phyloP scores from a whole-genome alignment of 2,797 vertebrate species.

The Sebastes itinus region DNA sequence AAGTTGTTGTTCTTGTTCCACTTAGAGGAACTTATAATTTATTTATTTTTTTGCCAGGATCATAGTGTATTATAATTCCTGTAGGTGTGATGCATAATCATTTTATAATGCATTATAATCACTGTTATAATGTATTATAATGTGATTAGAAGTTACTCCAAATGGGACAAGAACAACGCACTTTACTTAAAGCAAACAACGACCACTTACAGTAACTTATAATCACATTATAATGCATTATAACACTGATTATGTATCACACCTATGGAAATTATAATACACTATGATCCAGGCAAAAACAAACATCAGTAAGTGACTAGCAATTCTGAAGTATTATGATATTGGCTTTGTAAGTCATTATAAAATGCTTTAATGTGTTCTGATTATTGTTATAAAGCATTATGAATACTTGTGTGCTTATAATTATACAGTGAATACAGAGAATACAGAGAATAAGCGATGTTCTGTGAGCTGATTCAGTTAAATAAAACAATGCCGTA shows the following conservation, averaged over 20 bases:
- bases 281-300: too few species aligned
- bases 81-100: too few species aligned
- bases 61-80: too few species aligned
- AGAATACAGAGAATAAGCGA: not conserved
- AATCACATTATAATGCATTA: not conserved
- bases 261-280: not conserved
- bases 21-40: not conserved
- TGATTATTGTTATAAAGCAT: not conserved
- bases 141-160: too few species aligned
- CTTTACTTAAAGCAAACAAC: too few species aligned
- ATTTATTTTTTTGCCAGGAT: fast-evolving
- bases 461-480: not conserved
- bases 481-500: not conserved
- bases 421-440: not conserved
- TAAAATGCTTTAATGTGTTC: not conserved
- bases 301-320: too few species aligned
- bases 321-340: not conserved
- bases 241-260: not conserved
- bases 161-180: too few species aligned
- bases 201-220: not conserved
- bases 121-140: too few species aligned
- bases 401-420: not conserved
- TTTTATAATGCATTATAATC: too few species aligned
- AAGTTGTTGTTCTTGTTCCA: not conserved
- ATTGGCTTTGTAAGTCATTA: not conserved